These are phyloP conservation scores for Platysteira castanea DNA, from an alignment of 2,113 vertebrate species.

Conservation along the genomic window DNA sequence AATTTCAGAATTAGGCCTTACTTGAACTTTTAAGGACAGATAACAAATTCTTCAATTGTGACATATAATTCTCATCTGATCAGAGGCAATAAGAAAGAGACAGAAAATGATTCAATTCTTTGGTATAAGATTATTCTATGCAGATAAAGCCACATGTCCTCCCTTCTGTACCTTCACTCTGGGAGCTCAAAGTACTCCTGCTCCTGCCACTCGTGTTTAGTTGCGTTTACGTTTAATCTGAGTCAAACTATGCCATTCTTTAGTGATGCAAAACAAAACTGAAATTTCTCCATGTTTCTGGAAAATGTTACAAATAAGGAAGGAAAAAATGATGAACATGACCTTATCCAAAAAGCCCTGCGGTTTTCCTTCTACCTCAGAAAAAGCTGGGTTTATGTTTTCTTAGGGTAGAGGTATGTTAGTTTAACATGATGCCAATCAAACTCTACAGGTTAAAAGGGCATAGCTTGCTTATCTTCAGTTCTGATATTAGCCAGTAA, in stretches of 20 bases:
- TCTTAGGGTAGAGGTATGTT: constrained; percentile 34
- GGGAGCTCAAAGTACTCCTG: not conserved
- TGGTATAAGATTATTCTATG: not conserved
- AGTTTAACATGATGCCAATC: constrained; percentile 59
- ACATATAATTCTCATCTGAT: not conserved
- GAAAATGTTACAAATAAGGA: constrained; percentile 46
- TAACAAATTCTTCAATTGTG: not conserved
- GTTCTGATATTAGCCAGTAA: constrained; percentile 50
- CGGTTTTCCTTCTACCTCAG: not conserved
- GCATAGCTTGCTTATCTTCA: constrained; percentile 64
- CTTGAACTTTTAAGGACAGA: not conserved
- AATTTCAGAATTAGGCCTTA: not conserved
- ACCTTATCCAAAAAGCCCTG: constrained; percentile 30
- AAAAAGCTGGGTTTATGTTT: constrained; percentile 53
- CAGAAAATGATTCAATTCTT: not conserved
- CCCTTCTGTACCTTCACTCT: not conserved
- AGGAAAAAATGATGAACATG: constrained; percentile 7
- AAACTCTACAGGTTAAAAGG: constrained; percentile 62
- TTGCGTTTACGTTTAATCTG: not conserved
- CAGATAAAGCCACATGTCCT: not conserved
- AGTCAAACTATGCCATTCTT: not conserved
- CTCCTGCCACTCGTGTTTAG: not conserved
- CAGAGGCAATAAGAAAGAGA: not conserved
- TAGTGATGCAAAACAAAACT: not conserved
- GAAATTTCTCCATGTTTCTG: not conserved